Evolutionary conservation across 1,140 invertebrate species (phyloP), one percentile per base, ranked within the genome.

Genomic region (Teleopsis dalmanni): DNA sequence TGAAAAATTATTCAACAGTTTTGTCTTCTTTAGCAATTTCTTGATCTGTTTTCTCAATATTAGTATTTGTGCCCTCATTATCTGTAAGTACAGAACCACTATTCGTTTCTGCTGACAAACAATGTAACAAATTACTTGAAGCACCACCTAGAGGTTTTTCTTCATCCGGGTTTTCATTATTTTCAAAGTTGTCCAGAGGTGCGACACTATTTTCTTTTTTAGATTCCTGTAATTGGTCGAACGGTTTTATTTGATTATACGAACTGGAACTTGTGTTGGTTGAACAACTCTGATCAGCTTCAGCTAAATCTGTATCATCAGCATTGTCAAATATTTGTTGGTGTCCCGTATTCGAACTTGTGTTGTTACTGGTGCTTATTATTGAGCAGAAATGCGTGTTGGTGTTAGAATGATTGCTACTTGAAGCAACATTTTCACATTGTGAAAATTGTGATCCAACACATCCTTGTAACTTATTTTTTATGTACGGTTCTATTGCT

Each of bases 281-380:
- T 4, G 57, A 60, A 44, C 51, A 52, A 31, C 62, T 70, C 51
- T 77, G 75, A 62, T 77, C 75, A 26, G 75, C 75, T 55, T 77
- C 75, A 4, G 75, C 75, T 11, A 77, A 55, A 44, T 77, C 75
- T 47, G 71, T 74, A 49, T 77, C 66, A 38, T 67, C 65, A 11
- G 3, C 25, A 9, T 19, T 35, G 8, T n/a, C 26, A 22, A 9
- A 13, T 34, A 33, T 33, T 35, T 52, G 45, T 19, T 48, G 45
- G 16, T 48, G 51, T 11, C 41, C 27, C 38, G 41, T 25, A 26
- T n/a, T 36, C 23, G 42, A 11, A 33, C n/a, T 18, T 50, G 29
- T 42, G 29, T 16, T 46, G 40, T 16, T 3, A 19, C 29, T n/a
- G 34, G 2, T 45, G 47, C 8, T 41, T 38, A 13, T 41, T 13